phyloP scores from a whole-genome alignment of 2,888 invertebrate species.

The Andrena fulva region DNA sequence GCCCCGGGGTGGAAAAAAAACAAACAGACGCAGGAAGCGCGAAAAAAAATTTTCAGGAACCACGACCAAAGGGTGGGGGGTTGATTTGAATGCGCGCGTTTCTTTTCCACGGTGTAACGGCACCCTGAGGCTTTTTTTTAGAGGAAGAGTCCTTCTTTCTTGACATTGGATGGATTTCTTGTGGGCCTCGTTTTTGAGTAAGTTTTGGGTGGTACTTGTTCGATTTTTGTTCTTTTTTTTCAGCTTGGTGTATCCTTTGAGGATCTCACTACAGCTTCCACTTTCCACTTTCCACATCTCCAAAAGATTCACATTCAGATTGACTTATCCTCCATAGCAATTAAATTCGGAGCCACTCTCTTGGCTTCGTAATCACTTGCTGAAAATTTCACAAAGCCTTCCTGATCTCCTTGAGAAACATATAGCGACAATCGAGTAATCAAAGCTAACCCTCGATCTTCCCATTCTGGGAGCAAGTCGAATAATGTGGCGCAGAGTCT shows the following conservation, averaged over 20 bases:
- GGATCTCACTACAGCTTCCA: no score
- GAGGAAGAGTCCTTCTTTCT: conserved; percentile 56
- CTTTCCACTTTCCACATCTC: background rate
- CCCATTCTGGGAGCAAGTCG: background rate
- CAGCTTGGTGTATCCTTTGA: no score
- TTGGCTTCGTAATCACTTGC: no score
- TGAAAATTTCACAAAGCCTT: no score
- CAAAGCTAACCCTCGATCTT: conserved; percentile 1
- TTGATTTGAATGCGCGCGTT: conserved; percentile 80
- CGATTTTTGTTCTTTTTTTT: no score
- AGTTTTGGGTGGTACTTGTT: no score
- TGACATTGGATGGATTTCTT: conserved; percentile 17
- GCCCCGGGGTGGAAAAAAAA: conserved; percentile 67
- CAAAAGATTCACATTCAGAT: background rate
- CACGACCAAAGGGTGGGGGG: conserved; percentile 39
- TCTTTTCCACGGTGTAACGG: conserved; percentile 34
- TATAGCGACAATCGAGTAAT: conserved; percentile 16
- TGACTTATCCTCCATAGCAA: background rate
- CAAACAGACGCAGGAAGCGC: conserved; percentile 82
- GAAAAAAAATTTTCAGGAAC: conserved; percentile 73
- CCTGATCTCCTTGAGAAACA: no score
- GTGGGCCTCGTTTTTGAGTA: no score
- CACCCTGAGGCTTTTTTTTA: conserved; percentile 16
- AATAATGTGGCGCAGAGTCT: background rate
- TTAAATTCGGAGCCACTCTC: background rate